These are phyloP conservation scores for Neuroscelio doddi DNA, from an alignment of 2,888 invertebrate genomes.

Conservation along the genomic window DNA sequence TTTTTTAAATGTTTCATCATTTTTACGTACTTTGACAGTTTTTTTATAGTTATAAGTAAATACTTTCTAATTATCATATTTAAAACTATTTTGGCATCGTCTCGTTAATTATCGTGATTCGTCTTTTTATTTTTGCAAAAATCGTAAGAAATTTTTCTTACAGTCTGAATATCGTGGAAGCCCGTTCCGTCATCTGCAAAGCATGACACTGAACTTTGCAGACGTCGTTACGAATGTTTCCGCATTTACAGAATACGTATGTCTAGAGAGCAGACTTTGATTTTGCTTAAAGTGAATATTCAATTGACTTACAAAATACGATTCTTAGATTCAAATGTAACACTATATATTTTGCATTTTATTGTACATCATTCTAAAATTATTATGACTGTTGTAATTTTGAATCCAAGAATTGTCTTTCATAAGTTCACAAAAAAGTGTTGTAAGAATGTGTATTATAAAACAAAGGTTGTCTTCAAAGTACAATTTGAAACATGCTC, in stretches of 20 bases:
- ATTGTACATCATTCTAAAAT: no score
- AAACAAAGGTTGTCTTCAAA: no score
- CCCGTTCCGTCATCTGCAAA: slow-evolving; percentile 21
- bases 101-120: slow-evolving; percentile 56
- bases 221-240: neutral
- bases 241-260: neutral
- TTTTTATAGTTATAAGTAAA: slow-evolving; percentile 61
- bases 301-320: neutral
- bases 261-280: slow-evolving; percentile 4
- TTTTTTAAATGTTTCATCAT: slow-evolving; percentile 12
- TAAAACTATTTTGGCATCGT: slow-evolving; percentile 72
- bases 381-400: no score
- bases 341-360: no score
- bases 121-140: slow-evolving; percentile 46
- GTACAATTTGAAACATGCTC: no score
- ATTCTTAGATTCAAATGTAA: no score
- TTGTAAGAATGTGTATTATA: no score
- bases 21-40: slow-evolving; percentile 56
- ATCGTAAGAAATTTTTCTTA: slow-evolving; percentile 6
- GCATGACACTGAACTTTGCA: slow-evolving; percentile 1
- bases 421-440: no score
- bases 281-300: slow-evolving; percentile 7
- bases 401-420: no score
- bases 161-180: slow-evolving; percentile 26
- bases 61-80: slow-evolving; percentile 67